Evolutionary conservation across 1,140 invertebrate genomes (phyloP), one percentile per base, ranked within the genome.

Genomic region (Potamilus streckersoni): DNA sequence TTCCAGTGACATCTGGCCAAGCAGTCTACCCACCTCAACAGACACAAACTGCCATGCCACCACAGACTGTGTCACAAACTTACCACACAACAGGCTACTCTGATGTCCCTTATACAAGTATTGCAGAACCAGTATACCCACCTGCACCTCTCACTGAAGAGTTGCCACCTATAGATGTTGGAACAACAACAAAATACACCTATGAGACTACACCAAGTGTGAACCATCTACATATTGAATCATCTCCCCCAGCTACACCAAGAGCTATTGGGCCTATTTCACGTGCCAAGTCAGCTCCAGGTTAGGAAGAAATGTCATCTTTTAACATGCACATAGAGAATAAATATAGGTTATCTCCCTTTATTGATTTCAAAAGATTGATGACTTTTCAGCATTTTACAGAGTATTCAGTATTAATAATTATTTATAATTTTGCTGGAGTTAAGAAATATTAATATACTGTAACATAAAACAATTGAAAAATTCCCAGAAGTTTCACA

Each of bases 261-360:
- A 62, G 80, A n/a, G 75, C 74, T 20, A 67, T 81, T 59, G 82
- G 81, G 31, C 78, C 82, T 15, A 73, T 81, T 61, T 38, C 69
- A 15, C 74, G 86, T 55, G 80, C 80, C 27, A 84, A 84, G 57
- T 88, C 86, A 68, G 86, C 86, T 31, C 86, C 86, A 83, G 83
- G 87, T 87, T 31, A 31, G 17, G 57, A 27, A 67, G 31, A 17
- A 16, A 17, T 27, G 31, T 38, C 17, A 23, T 66, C 13, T 38
- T 11, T 15, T 66, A 11, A 27, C 55, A 31, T 66, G 13, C 55
- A 31, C 55, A 16, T 66, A 17, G 38, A 31, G 64, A 14, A 49
- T 2, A 31, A 38, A 38, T 19, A 16, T 31, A 13, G 31, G 15
- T 27, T 49, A 64, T 27, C 31, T 23, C 64, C 63, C 16, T 66